Evolutionary conservation across 2,797 vertebrate genomes (phyloP).

Genomic region (Parambassis ranga): DNA sequence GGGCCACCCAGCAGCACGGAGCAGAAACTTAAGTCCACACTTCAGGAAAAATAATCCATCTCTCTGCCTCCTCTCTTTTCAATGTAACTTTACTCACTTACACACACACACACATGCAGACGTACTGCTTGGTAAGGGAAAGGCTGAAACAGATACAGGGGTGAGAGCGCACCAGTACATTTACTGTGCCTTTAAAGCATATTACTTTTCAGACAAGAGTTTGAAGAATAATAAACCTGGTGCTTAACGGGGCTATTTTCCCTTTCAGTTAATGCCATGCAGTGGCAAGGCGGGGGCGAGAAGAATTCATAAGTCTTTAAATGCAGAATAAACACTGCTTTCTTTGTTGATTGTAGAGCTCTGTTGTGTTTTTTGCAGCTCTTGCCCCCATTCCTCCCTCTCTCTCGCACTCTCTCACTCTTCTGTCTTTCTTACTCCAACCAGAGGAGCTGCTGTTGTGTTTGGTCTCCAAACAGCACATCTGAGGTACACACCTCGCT

Average conservation of each 20-base stretch:
- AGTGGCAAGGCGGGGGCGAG: conserved; percentile 63
- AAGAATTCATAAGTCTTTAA: conserved; percentile 82
- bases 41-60: conserved; percentile 81
- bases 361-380: conserved; percentile 59
- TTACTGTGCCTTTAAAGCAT: conserved; percentile 75
- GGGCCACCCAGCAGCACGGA: conserved; percentile 81
- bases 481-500: conserved; percentile 89
- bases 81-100: conserved; percentile 71
- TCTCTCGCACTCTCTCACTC: conserved; percentile 60
- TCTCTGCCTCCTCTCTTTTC: conserved; percentile 49
- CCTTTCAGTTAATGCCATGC: conserved; percentile 72
- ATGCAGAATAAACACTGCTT: conserved; percentile 83
- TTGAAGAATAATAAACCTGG: conserved; percentile 84
- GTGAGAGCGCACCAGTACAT: conserved; percentile 44
- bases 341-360: conserved; percentile 82
- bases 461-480: conserved; percentile 83
- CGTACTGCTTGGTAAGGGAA: conserved; percentile 27
- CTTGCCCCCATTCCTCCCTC: conserved; percentile 46
- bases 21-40: conserved; percentile 76
- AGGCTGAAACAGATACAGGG: conserved; percentile 48
- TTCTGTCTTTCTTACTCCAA: conserved; percentile 37
- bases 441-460: conserved; percentile 49
- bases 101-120: conserved; percentile 20
- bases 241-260: conserved; percentile 79
- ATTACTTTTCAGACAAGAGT: conserved; percentile 80